Conservation (phyloP, 2,797 vertebrate species). For the Manis crassicaudata region DNA sequence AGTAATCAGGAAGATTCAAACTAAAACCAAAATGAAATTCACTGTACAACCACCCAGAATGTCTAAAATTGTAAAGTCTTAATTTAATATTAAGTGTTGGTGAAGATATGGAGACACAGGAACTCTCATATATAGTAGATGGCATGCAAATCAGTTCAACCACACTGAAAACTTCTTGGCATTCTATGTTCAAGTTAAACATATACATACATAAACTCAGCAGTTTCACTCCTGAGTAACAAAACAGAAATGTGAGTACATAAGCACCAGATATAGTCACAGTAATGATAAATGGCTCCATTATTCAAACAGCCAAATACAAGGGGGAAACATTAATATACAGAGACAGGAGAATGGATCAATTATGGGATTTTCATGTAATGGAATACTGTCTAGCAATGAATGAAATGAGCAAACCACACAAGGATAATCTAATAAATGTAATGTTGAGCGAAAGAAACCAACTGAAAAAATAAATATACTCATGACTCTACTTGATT, state of each 20-base stretch:
- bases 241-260: not conserved
- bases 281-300: not conserved
- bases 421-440: conserved; percentile 29
- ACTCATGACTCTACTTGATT: conserved; percentile 1
- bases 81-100: conserved; percentile 28
- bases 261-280: conserved; percentile 27
- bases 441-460: conserved; percentile 29
- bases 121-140: conserved; percentile 11
- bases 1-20: conserved; percentile 35
- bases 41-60: not conserved
- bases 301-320: conserved; percentile 45
- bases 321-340: not conserved
- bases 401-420: conserved; percentile 36
- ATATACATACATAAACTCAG: not conserved
- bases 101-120: not conserved
- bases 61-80: not conserved
- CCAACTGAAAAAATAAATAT: conserved; percentile 1
- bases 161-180: not conserved
- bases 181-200: conserved; percentile 55
- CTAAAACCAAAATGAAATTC: conserved; percentile 31
- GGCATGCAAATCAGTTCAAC: conserved; percentile 3
- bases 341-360: not conserved
- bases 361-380: not conserved
- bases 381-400: not conserved
- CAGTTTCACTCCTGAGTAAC: conserved; percentile 39